Percentiles rank a stretch among this genome's conserved stretches.
Conservation (phyloP, 2,113 vertebrate genomes). For the Microcebus lehilahytsara region DNA sequence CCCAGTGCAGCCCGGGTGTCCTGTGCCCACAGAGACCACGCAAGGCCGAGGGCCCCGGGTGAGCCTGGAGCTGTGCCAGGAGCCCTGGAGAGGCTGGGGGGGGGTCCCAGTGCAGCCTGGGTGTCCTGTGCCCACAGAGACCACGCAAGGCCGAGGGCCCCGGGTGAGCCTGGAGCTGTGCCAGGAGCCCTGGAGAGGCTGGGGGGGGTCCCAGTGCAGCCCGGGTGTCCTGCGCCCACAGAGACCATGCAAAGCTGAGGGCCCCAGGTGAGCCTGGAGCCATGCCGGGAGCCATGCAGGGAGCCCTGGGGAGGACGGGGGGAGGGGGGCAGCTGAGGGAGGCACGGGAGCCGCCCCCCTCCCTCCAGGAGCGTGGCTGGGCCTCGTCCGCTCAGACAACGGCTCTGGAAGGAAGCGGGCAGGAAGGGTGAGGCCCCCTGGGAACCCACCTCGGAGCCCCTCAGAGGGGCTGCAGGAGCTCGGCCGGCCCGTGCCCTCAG, state of each 20-base stretch:
- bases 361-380: constrained; percentile 48
- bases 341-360: not conserved
- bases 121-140: no score
- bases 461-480: not conserved
- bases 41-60: rapidly evolving
- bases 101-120: not conserved
- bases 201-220: not conserved
- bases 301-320: not conserved
- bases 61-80: not conserved
- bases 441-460: not conserved
- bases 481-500: not conserved
- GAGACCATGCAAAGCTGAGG: no score
- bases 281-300: not conserved
- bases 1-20: no score
- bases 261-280: no score
- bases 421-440: not conserved
- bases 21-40: no score
- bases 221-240: no score
- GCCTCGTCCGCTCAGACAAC: not conserved
- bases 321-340: not conserved
- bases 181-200: not conserved
- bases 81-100: no score
- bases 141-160: no score
- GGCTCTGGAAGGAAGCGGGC: not conserved
- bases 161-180: no score